Evolutionary conservation across 2,113 vertebrate genomes (phyloP).

Genomic region (Panthera tigris): DNA sequence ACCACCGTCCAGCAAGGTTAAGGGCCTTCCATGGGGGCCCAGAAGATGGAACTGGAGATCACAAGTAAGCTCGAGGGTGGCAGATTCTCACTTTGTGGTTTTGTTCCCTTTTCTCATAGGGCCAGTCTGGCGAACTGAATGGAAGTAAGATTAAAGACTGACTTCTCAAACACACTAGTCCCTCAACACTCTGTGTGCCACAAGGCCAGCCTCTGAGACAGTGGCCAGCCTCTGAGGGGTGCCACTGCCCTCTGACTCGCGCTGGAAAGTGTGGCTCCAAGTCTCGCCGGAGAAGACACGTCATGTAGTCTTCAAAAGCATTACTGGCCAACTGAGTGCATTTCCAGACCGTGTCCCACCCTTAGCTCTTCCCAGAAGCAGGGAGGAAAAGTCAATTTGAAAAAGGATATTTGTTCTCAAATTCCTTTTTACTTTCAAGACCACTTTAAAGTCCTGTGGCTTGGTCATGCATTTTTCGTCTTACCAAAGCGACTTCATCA

Average conservation of each 20-base stretch:
- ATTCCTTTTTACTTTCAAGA: conserved; percentile 61
- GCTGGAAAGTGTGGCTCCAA: conserved; percentile 60
- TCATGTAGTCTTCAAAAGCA: conserved; percentile 62
- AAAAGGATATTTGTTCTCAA: conserved; percentile 76
- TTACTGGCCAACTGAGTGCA: conserved; percentile 54
- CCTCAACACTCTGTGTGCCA: background rate
- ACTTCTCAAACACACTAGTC: background rate
- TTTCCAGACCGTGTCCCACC: conserved; percentile 67
- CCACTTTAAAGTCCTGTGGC: conserved; percentile 70
- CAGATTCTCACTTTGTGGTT: background rate
- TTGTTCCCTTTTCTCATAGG: background rate
- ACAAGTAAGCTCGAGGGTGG: background rate
- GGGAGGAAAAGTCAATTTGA: conserved; percentile 63
- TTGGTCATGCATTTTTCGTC: conserved; percentile 66
- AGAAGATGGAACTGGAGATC: background rate
- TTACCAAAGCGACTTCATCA: conserved; percentile 56
- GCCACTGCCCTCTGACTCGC: conserved; percentile 38
- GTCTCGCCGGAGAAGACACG: conserved; percentile 50
- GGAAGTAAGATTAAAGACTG: background rate
- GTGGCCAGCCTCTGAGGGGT: background rate
- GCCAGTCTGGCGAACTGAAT: background rate
- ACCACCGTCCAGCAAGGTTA: background rate
- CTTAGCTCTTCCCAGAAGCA: conserved; percentile 72
- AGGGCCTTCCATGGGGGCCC: background rate
- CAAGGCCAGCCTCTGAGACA: background rate